Percentiles rank a stretch among this genome's conserved stretches.
Conservation (phyloP, 2,797 vertebrate species). For the Mastacembelus armatus region DNA sequence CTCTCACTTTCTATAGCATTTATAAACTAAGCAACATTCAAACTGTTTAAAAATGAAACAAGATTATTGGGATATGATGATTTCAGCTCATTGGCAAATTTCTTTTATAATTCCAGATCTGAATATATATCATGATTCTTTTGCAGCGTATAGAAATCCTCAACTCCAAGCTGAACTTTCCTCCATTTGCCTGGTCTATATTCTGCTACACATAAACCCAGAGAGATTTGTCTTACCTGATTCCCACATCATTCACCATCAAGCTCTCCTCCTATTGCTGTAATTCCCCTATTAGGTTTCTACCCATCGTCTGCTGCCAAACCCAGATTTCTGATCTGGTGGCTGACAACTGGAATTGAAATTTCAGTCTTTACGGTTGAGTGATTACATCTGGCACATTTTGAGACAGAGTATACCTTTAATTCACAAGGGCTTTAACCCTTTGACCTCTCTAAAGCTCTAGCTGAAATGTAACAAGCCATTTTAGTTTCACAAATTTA, state of each 20-base stretch:
- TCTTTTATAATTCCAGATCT: neutral
- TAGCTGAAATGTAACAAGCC: constrained; percentile 8
- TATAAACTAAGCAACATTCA: neutral
- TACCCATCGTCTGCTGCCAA: constrained; percentile 22
- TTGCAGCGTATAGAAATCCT: neutral
- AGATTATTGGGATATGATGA: neutral
- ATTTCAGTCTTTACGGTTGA: constrained; percentile 12
- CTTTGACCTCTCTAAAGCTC: constrained; percentile 21
- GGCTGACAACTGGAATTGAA: constrained; percentile 47
- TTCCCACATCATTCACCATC: constrained; percentile 48
- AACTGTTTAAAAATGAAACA: neutral
- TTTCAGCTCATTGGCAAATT: neutral
- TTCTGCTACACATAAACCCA: constrained; percentile 61
- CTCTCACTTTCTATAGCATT: neutral
- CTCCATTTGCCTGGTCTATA: constrained; percentile 52
- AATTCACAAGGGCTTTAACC: constrained; percentile 14
- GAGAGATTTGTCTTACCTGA: constrained; percentile 66
- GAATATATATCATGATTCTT: neutral
- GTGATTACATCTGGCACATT: constrained; percentile 32
- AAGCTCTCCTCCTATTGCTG: constrained; percentile 32
- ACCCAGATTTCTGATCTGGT: constrained; percentile 41
- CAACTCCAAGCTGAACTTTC: constrained; percentile 8
- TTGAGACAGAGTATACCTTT: constrained; percentile 1
- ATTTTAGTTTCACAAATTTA: constrained; percentile 7
- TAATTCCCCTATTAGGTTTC: constrained; percentile 61